A percentile compares a stretch with the other conserved stretches of the same genome.
phyloP scores from a whole-genome alignment of 2,113 vertebrate genomes.

The Perca flavescens region DNA sequence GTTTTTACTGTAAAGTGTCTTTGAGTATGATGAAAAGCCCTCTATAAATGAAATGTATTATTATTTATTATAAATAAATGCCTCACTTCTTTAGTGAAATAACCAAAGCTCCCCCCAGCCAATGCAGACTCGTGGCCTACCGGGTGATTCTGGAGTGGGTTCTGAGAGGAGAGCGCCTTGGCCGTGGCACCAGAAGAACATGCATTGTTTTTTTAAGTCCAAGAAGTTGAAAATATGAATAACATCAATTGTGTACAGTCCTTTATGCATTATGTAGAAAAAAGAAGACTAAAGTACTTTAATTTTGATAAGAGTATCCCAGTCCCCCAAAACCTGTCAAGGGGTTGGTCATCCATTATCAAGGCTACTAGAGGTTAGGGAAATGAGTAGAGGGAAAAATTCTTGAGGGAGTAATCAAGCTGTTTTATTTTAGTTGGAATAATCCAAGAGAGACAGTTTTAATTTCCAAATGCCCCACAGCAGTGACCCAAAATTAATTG shows the following conservation, averaged over 20 bases:
- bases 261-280: not conserved
- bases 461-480: conserved; percentile 81
- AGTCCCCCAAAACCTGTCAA: conserved; percentile 9
- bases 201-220: not conserved
- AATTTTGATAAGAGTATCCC: not conserved
- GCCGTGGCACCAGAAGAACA: too few species aligned
- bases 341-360: conserved; percentile 58
- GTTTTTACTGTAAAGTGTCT: too few species aligned
- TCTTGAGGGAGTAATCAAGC: conserved; percentile 73
- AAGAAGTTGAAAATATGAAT: not conserved
- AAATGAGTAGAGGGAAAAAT: conserved; percentile 64
- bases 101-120: too few species aligned
- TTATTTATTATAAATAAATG: too few species aligned
- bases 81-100: too few species aligned
- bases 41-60: too few species aligned
- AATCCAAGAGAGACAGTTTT: conserved; percentile 80
- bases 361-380: conserved; percentile 66
- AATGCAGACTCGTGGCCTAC: too few species aligned
- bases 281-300: not conserved
- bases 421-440: conserved; percentile 77
- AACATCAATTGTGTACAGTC: not conserved
- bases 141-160: too few species aligned
- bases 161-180: too few species aligned
- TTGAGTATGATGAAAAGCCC: too few species aligned
- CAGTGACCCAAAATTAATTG: conserved; percentile 84